phyloP scores from a whole-genome alignment of 2,113 vertebrate species.

The Nesospiza acunhae region DNA sequence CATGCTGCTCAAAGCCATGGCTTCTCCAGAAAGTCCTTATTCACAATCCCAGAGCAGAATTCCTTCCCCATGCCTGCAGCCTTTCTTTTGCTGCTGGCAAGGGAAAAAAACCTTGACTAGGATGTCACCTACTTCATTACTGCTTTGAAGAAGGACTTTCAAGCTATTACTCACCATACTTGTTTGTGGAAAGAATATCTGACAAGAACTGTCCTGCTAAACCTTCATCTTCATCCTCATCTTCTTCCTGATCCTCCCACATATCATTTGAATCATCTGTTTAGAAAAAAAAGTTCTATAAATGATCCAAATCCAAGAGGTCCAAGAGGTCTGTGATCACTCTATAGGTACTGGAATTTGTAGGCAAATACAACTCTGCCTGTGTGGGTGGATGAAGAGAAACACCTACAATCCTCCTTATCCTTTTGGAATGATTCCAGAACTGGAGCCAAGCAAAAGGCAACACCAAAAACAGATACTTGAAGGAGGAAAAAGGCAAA shows the following conservation, averaged over 20 bases:
- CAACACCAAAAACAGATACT: not conserved
- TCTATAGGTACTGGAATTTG: not conserved
- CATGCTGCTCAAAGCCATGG: not conserved
- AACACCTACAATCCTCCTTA: not conserved
- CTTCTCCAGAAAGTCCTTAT: not conserved
- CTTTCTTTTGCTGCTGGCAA: not conserved
- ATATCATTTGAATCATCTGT: slow-evolving; percentile 89
- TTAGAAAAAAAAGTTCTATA: not conserved
- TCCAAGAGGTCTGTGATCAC: not conserved
- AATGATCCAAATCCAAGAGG: not conserved
- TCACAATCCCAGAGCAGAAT: not conserved
- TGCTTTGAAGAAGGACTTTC: not conserved
- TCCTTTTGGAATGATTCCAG: not conserved
- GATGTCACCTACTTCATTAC: not conserved
- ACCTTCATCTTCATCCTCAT: slow-evolving; percentile 89
- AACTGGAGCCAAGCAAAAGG: not conserved
- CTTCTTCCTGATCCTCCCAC: slow-evolving; percentile 94
- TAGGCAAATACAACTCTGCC: not conserved
- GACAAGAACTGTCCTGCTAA: slow-evolving; percentile 92
- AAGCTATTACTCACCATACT: slow-evolving; percentile 84
- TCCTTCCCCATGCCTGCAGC: not conserved
- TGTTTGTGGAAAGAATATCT: slow-evolving; percentile 93
- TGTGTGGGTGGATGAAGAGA: not conserved
- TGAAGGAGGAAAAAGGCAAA: not conserved
- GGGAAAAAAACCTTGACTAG: not conserved